Conservation (phyloP, 2,113 vertebrate species). For the Stomatorhinus ivindoensis region DNA sequence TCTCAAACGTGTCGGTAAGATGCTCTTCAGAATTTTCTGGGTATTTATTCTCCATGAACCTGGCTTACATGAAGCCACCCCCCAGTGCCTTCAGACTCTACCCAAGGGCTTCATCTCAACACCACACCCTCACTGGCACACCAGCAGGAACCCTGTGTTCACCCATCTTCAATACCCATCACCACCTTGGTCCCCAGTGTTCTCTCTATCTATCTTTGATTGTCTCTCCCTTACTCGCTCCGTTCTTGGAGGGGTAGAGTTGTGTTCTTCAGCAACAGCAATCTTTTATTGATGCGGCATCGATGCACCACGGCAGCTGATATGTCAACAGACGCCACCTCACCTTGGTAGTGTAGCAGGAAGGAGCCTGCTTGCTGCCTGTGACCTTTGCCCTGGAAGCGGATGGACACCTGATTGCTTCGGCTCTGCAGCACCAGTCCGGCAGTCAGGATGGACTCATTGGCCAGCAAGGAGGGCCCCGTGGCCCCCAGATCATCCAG, state of each 20-base stretch:
- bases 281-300: not conserved
- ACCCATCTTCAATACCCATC: not conserved
- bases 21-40: not conserved
- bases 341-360: constrained; percentile 85
- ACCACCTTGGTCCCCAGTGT: not conserved
- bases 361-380: constrained; percentile 63
- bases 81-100: too few species aligned
- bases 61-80: not conserved
- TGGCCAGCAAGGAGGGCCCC: constrained; percentile 76
- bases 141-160: not conserved
- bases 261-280: not conserved
- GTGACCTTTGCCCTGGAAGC: constrained; percentile 65
- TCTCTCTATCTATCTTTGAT: not conserved
- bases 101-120: not conserved
- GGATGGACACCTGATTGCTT: constrained; percentile 82
- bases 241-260: not conserved
- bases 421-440: constrained; percentile 87
- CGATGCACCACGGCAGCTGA: not conserved
- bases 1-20: not conserved
- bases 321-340: not conserved
- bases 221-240: not conserved
- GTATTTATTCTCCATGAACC: not conserved
- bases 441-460: constrained; percentile 79
- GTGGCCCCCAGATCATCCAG: constrained; percentile 77
- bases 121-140: not conserved